A percentile compares a stretch with the other conserved stretches of the same genome.
phyloP scores from a whole-genome alignment of 2,797 vertebrate species.

The Melanotaenia parkinsoni region DNA sequence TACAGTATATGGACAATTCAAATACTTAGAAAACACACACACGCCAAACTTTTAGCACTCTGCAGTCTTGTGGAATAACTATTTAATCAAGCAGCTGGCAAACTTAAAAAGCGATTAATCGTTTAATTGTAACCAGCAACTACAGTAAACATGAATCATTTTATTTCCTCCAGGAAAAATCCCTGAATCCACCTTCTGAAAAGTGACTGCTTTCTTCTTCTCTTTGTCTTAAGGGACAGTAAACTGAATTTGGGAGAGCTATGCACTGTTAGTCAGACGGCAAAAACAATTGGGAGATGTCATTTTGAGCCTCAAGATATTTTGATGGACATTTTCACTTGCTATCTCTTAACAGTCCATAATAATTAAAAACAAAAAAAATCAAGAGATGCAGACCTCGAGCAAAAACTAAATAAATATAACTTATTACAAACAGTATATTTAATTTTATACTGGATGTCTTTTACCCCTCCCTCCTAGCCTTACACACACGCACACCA shows the following conservation, averaged over 20 bases:
- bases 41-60: constrained; percentile 5
- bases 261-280: constrained; percentile 12
- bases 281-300: constrained; percentile 9
- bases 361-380: background rate
- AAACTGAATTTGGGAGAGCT: constrained; percentile 14
- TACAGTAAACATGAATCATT: constrained; percentile 8
- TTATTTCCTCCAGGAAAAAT: background rate
- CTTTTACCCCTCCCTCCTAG: constrained; percentile 32
- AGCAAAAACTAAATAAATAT: constrained; percentile 8
- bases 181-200: background rate
- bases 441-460: constrained; percentile 27
- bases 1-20: background rate
- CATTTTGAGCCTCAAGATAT: constrained; percentile 14
- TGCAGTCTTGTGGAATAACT: background rate
- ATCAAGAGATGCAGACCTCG: background rate
- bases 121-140: background rate
- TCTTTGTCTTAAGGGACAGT: constrained; percentile 30
- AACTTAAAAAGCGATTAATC: background rate
- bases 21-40: background rate
- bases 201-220: constrained; percentile 7
- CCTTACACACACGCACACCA: constrained; percentile 46
- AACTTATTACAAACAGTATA: background rate
- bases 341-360: background rate
- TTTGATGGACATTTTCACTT: background rate
- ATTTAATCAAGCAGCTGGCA: background rate